A percentile compares a stretch with the other conserved stretches of the same genome.
These are phyloP conservation scores for Lasioglossum marginatum DNA, from an alignment of 2,888 invertebrate species.

Conservation along the genomic window DNA sequence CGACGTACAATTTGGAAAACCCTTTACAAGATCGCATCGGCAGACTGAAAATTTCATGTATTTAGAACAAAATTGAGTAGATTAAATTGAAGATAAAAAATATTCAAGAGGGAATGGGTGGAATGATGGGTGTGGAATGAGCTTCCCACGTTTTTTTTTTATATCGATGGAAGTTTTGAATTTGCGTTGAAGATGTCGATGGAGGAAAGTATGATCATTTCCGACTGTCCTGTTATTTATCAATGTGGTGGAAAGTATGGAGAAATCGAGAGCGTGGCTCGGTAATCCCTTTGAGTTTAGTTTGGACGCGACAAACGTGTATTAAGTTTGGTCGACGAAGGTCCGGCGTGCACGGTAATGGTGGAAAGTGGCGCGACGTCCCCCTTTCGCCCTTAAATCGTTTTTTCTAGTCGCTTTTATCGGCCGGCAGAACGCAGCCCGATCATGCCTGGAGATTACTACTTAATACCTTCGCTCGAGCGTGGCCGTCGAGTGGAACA, in stretches of 20 bases:
- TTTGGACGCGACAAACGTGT: constrained; percentile 33
- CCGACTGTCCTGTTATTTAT: background rate
- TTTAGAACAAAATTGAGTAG: background rate
- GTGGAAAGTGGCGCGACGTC: constrained; percentile 35
- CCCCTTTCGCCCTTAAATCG: constrained; percentile 29
- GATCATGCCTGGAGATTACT: constrained; percentile 78
- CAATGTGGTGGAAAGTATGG: background rate
- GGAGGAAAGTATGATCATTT: background rate
- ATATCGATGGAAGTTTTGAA: background rate
- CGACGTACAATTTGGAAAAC: background rate
- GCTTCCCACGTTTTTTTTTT: background rate
- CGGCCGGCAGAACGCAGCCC: constrained; percentile 58
- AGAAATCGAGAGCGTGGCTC: background rate
- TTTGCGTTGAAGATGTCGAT: background rate
- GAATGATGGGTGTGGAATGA: too few relatives aligned
- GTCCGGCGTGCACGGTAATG: constrained; percentile 13
- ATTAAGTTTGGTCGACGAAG: constrained; percentile 38
- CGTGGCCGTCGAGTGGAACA: constrained; percentile 60
- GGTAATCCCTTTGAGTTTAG: constrained; percentile 1
- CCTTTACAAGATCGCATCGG: background rate
- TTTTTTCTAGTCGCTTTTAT: constrained; percentile 66
- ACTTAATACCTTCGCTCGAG: constrained; percentile 74
- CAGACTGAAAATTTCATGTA: background rate
- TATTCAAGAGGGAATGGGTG: too few relatives aligned
- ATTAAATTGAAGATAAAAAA: background rate